phyloP scores from a whole-genome alignment of 2,888 invertebrate genomes.

The Cheilosia soror region DNA sequence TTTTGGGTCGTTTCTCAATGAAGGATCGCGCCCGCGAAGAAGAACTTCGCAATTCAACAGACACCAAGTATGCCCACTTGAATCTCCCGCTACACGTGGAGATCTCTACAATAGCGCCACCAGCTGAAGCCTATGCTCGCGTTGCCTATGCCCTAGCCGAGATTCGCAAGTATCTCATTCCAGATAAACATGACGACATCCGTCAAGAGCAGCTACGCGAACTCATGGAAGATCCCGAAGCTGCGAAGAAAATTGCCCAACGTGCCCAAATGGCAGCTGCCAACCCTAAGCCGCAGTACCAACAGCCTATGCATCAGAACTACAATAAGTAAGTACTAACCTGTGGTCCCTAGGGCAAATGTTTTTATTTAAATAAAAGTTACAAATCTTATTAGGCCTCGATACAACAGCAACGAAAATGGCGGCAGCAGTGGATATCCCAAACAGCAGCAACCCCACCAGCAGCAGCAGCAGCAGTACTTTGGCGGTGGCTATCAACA shows the following conservation, averaged over 20 bases:
- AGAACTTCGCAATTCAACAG: conserved; percentile 91
- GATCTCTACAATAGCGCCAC: conserved; percentile 93
- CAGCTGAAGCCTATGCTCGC: conserved; percentile 93
- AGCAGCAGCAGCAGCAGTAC: conserved; percentile 56
- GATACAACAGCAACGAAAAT: conserved; percentile 61
- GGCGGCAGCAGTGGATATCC: conserved; percentile 61
- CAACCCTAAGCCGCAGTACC: conserved; percentile 77
- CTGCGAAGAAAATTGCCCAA: conserved; percentile 81
- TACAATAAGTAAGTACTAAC: conserved; percentile 65
- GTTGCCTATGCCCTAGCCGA: conserved; percentile 94
- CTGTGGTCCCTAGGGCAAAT: conserved; percentile 46
- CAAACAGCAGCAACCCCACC: conserved; percentile 54
- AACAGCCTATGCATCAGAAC: conserved; percentile 76
- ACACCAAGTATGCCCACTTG: conserved; percentile 95
- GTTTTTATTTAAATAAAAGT: conserved; percentile 73
- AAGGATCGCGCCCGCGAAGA: conserved; percentile 94
- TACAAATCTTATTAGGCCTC: conserved; percentile 55
- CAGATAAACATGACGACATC: conserved; percentile 90
- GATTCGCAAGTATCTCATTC: conserved; percentile 87
- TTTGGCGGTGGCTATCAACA: conserved; percentile 60
- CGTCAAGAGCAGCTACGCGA: conserved; percentile 93
- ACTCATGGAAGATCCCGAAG: conserved; percentile 84
- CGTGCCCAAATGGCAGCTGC: conserved; percentile 78
- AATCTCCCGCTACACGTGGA: conserved; percentile 95
- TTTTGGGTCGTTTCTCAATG: conserved; percentile 96